These are phyloP conservation scores for Lophius americanus DNA, from an alignment of 2,797 vertebrate species.

Conservation along the genomic window DNA sequence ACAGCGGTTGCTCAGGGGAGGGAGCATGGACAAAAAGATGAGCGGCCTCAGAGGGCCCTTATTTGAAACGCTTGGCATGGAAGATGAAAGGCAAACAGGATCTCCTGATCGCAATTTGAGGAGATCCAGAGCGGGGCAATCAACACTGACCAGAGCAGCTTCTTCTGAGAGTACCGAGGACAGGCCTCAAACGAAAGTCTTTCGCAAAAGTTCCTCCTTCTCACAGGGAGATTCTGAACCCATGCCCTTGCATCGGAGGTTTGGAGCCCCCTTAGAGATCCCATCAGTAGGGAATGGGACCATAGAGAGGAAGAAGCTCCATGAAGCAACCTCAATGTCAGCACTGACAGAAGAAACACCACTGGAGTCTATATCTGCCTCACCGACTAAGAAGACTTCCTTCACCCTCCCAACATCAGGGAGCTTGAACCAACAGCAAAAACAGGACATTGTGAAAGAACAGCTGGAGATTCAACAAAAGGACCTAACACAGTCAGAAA, in stretches of 20 bases:
- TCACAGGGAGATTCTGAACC: constrained; percentile 90
- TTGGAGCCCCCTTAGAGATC: constrained; percentile 92
- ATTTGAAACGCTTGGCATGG: constrained; percentile 90
- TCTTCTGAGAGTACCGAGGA: constrained; percentile 88
- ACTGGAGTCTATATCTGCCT: constrained; percentile 61
- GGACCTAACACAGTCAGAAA: constrained; percentile 57
- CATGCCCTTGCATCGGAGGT: constrained; percentile 88
- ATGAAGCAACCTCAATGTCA: constrained; percentile 89
- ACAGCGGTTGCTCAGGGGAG: constrained; percentile 88
- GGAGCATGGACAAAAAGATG: constrained; percentile 87
- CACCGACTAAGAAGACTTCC: constrained; percentile 37
- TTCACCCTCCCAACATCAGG: constrained; percentile 48
- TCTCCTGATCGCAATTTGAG: constrained; percentile 78
- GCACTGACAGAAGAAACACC: constrained; percentile 81
- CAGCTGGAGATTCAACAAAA: constrained; percentile 29
- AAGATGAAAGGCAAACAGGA: constrained; percentile 77
- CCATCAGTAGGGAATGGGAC: constrained; percentile 73
- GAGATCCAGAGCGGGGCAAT: constrained; percentile 68
- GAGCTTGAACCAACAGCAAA: constrained; percentile 55
- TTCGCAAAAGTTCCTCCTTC: constrained; percentile 92
- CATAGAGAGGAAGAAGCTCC: constrained; percentile 80
- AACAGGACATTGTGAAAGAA: constrained; percentile 36
- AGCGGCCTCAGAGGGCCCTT: constrained; percentile 93
- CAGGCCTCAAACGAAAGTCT: constrained; percentile 78
- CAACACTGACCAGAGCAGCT: constrained; percentile 82